phyloP scores from a whole-genome alignment of 2,113 vertebrate species.

The Cyanoderma ruficeps region DNA sequence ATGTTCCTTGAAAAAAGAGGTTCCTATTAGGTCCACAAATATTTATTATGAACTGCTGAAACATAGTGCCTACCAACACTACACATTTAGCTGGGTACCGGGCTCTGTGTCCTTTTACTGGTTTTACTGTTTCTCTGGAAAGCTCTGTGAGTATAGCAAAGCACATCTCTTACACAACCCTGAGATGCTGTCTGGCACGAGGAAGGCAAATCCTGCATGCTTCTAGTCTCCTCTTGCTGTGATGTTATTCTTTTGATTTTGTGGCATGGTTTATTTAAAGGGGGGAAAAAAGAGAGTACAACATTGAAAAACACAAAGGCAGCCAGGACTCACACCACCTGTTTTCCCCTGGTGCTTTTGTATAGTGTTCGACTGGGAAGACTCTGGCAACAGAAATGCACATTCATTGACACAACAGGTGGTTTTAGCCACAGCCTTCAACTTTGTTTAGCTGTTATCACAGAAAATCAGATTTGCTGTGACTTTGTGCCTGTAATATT shows the following conservation, averaged over 20 bases:
- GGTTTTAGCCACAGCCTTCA: conserved; percentile 17
- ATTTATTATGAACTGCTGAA: not conserved
- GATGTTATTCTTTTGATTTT: not conserved
- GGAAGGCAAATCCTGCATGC: not conserved
- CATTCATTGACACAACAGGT: conserved; percentile 2
- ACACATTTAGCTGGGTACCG: not conserved
- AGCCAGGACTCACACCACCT: not conserved
- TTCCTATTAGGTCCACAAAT: not conserved
- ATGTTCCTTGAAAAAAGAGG: not conserved
- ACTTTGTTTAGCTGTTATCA: not conserved
- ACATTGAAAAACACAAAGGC: not conserved
- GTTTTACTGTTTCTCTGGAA: not conserved
- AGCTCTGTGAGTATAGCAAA: not conserved
- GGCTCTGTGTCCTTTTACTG: not conserved
- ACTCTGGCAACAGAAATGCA: conserved; percentile 18
- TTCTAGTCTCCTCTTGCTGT: not conserved
- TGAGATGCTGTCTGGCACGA: not conserved
- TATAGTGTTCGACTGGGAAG: not conserved
- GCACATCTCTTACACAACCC: not conserved
- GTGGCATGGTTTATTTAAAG: not conserved
- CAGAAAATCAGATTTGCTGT: not conserved
- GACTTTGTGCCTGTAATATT: not conserved
- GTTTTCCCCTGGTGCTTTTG: not conserved
- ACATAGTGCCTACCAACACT: rapidly evolving
- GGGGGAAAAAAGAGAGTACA: rapidly evolving